Base-by-base conservation (phyloP, 2,113 vertebrate species). In the Elephas maximus region DNA sequence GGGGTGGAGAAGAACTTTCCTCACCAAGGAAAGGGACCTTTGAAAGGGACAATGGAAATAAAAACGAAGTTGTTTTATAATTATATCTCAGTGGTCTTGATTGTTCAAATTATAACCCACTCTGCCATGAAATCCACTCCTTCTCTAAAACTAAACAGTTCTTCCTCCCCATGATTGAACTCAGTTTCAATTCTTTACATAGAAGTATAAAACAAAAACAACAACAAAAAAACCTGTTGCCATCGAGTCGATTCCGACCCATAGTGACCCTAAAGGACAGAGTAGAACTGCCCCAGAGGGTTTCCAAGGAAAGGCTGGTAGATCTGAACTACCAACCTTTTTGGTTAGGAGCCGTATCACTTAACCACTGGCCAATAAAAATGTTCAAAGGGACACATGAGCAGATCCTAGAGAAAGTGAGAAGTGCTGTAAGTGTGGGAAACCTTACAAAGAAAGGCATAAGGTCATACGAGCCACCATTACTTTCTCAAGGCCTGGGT, bases 11-110 rank as follows among this genome's bases (percentile, higher is more conserved):
- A 71, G 24, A 63, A 63, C 9, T 79, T 93, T 67, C n/a, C 62
- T 95, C 18, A 62, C 60, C 21, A 53, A 48, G 17, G 14, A 91
- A 94, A 62, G 60, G 60, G 51, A 62, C 15, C 41, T 79, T 73
- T 57, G 44, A 91, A 78, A 93, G 69, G 51, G 53, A 48, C 12
- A 37, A 33, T 48, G n/a, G 21, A 93, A 71, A n/a, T 90, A 44
- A 90, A 96, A 96, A 88, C 24, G 77, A 9, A 17, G 12, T 73
- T 67, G 37, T 48, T 86, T 80, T 45, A 45, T 62, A 87, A n/a
- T 67, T 60, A n/a, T 1, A 82, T 81, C 30, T 95, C 57, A 65
- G 33, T 57, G 51, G 18, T 71, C 62, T 82, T 79, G 41, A 83
- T 17, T 62, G 24, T 74, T 95, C 60, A 53, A 9, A 1, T 12